A percentile compares a stretch with the other conserved stretches of the same genome.
Evolutionary conservation across 2,888 invertebrate genomes (phyloP).

Genomic region (Nephrotoma appendiculata): DNA sequence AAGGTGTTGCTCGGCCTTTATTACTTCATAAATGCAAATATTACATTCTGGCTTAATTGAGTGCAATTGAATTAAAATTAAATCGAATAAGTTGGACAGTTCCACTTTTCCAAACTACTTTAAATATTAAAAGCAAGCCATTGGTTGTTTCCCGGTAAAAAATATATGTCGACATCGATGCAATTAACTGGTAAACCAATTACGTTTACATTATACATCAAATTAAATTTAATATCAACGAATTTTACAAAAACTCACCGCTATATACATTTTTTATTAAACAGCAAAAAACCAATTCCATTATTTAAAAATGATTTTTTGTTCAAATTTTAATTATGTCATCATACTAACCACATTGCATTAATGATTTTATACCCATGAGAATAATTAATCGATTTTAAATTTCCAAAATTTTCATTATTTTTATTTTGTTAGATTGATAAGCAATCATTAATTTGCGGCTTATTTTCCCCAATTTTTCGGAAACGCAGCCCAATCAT

Average conservation of each 20-base stretch:
- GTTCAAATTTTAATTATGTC: not conserved
- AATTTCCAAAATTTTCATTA: not conserved
- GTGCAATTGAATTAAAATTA: no score
- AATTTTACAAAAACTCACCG: not conserved
- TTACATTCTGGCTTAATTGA: no score
- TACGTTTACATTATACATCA: not conserved
- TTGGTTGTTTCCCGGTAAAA: no score
- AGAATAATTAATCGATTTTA: not conserved
- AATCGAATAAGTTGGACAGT: no score
- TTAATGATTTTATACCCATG: not conserved
- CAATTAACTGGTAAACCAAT: not conserved
- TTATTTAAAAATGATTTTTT: not conserved
- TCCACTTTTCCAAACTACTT: no score
- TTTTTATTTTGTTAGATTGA: not conserved
- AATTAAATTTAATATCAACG: not conserved
- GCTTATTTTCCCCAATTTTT: not conserved
- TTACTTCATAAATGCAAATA: no score
- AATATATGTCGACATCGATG: not conserved
- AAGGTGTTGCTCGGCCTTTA: no score
- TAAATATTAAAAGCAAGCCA: no score
- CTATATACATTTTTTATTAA: not conserved
- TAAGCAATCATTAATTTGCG: not conserved
- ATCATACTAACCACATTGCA: not conserved
- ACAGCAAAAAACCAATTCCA: not conserved
- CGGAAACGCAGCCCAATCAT: not conserved